Evolutionary conservation across 2,113 vertebrate genomes (phyloP).

Genomic region (Peromyscus polionotus): DNA sequence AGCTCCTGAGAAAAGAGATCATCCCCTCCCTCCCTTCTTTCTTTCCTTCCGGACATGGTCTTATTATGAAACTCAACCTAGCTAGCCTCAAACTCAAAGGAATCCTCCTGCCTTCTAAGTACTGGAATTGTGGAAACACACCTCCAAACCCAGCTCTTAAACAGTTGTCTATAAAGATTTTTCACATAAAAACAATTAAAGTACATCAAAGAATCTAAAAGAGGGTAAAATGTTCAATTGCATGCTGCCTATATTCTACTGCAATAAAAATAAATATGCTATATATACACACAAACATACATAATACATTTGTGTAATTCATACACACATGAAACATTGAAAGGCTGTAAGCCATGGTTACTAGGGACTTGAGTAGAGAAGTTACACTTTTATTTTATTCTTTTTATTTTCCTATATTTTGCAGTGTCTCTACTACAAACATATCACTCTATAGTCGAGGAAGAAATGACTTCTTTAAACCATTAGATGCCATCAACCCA

Average conservation of each 20-base stretch:
- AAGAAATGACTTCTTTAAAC: constrained; percentile 1
- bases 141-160: background rate
- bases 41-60: background rate
- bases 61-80: background rate
- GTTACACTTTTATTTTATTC: constrained; percentile 1
- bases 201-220: background rate
- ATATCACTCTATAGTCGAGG: background rate
- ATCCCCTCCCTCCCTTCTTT: background rate
- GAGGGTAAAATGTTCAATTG: background rate
- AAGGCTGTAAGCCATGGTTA: background rate
- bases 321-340: background rate
- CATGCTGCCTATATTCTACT: background rate
- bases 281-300: background rate
- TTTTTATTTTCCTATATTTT: background rate
- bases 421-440: background rate
- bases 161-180: background rate
- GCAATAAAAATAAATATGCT: background rate
- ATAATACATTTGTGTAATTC: background rate
- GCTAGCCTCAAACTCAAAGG: background rate
- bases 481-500: background rate
- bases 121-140: background rate
- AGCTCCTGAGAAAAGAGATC: background rate
- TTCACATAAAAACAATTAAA: constrained; percentile 7
- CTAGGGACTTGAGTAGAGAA: background rate
- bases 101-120: background rate